Percentiles rank a stretch among this genome's conserved stretches.
These are phyloP conservation scores for Lamellibrachia satsuma DNA, from an alignment of 2,888 invertebrate genomes.

Conservation along the genomic window DNA sequence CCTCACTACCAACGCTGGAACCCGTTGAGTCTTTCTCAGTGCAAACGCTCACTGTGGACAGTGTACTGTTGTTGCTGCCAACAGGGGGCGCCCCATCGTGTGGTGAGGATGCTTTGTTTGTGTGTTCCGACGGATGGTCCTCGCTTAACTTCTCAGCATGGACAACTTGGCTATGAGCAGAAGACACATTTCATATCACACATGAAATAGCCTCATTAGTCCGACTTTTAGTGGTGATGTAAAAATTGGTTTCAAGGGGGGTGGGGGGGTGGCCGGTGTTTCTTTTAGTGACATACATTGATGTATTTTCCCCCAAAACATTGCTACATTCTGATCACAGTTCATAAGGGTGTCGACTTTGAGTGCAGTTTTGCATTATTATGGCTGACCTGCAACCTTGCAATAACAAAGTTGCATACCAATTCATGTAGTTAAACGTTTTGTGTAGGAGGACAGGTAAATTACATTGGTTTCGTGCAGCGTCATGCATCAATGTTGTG, in stretches of 20 bases:
- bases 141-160: not conserved
- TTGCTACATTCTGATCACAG: too few relatives aligned
- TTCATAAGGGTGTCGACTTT: too few relatives aligned
- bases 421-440: too few relatives aligned
- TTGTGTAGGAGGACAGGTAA: too few relatives aligned
- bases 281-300: too few relatives aligned
- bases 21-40: conserved; percentile 54
- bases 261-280: too few relatives aligned
- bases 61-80: conserved; percentile 55
- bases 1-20: conserved; percentile 43
- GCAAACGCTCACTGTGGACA: conserved; percentile 52
- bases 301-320: too few relatives aligned
- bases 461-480: too few relatives aligned
- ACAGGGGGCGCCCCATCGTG: conserved; percentile 38
- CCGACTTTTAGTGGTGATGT: not conserved
- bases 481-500: too few relatives aligned
- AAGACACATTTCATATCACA: not conserved
- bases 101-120: conserved; percentile 25
- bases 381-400: too few relatives aligned
- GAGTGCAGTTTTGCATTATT: too few relatives aligned
- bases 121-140: not conserved
- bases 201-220: not conserved
- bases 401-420: too few relatives aligned
- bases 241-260: not conserved
- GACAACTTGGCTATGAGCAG: not conserved